Evolutionary conservation across 1,140 invertebrate genomes (phyloP).

Genomic region (Hyles vespertilio): DNA sequence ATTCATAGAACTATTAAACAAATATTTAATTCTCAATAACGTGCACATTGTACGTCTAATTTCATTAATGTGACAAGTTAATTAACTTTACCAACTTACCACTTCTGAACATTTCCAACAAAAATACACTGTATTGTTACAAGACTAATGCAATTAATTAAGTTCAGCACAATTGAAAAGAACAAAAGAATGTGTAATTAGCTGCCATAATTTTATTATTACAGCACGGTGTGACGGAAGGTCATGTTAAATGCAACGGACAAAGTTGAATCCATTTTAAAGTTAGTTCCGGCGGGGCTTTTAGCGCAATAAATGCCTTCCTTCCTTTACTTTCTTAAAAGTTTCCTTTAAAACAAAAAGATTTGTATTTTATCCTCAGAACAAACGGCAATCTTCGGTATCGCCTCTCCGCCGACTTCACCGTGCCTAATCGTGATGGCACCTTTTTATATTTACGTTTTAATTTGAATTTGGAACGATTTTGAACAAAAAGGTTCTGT

Average conservation of each 20-base stretch:
- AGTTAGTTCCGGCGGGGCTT: constrained; percentile 68
- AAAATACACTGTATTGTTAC: background rate
- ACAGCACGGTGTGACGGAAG: constrained; percentile 41
- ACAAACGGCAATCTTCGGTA: constrained; percentile 50
- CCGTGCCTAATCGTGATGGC: background rate
- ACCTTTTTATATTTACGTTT: background rate
- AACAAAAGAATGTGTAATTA: background rate
- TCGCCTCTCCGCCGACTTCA: background rate
- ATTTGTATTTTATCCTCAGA: constrained; percentile 60
- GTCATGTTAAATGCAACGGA: constrained; percentile 60
- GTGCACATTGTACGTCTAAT: too few relatives aligned
- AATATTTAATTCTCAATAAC: too few relatives aligned
- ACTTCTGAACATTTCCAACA: too few relatives aligned
- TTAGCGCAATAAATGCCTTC: constrained; percentile 73
- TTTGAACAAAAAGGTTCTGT: background rate
- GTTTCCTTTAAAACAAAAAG: constrained; percentile 68
- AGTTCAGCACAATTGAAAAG: background rate
- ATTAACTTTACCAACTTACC: too few relatives aligned
- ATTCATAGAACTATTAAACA: too few relatives aligned
- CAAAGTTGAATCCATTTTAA: constrained; percentile 74
- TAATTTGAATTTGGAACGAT: background rate
- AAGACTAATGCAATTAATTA: background rate
- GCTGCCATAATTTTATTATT: constrained; percentile 2
- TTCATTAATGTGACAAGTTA: too few relatives aligned
- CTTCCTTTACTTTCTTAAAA: constrained; percentile 70